A percentile compares a stretch with the other conserved stretches of the same genome.
Conservation (phyloP, 2,888 invertebrate genomes). For the Pachydiplax longipennis region DNA sequence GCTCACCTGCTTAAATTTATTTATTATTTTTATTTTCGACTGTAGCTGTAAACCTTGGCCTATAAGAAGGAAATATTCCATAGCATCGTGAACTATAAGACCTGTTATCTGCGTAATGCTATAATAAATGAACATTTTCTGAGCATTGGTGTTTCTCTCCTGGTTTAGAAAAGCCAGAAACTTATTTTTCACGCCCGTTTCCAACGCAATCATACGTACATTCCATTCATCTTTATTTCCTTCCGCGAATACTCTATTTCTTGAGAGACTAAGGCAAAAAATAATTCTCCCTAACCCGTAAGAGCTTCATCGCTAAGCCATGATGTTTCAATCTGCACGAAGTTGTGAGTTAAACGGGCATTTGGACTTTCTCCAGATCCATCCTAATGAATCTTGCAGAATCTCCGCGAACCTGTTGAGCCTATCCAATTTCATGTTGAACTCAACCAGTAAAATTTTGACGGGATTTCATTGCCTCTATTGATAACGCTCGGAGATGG, state of each 20-base stretch:
- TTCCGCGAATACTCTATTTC: background rate
- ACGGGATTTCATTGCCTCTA: no score
- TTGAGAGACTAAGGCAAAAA: background rate
- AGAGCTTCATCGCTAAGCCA: background rate
- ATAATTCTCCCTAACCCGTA: no score
- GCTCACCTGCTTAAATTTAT: no score
- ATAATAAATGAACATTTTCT: no score
- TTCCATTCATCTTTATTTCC: background rate
- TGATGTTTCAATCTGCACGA: background rate
- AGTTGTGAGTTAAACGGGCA: background rate
- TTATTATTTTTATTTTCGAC: no score
- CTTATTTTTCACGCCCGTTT: background rate
- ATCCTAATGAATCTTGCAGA: background rate
- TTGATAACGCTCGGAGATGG: no score
- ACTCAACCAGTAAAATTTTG: background rate
- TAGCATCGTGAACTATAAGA: no score
- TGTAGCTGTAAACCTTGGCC: no score
- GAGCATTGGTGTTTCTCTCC: no score
- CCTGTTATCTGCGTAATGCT: no score
- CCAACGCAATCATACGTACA: background rate
- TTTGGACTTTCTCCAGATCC: background rate
- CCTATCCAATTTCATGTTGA: background rate
- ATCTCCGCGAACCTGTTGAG: background rate
- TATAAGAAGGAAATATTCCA: no score
- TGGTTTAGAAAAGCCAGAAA: no score